Percentiles rank a stretch among this genome's conserved stretches.
Evolutionary conservation across 2,888 invertebrate species (phyloP).

Genomic region (Meiosimyza decipiens): DNA sequence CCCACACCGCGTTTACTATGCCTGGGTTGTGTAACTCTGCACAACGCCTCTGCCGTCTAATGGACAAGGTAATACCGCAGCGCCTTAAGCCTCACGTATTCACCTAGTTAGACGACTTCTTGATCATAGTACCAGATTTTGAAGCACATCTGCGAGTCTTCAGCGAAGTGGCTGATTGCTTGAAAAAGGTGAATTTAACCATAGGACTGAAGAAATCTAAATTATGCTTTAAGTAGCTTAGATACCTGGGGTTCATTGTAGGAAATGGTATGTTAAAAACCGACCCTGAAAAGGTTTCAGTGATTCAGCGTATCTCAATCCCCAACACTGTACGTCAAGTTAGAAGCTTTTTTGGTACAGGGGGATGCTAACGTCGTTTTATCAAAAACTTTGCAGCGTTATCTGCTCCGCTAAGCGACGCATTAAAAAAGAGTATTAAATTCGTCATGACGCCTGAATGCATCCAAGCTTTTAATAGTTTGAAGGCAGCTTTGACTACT

Average conservation of each 20-base stretch:
- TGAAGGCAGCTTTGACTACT: too few relatives aligned
- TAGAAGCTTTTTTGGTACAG: neutral
- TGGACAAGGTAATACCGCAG: neutral
- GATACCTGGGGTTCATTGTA: neutral
- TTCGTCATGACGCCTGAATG: too few relatives aligned
- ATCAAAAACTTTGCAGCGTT: neutral
- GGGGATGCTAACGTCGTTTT: constrained; percentile 5
- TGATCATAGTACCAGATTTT: neutral
- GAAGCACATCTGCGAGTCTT: constrained; percentile 1
- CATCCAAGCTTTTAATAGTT: too few relatives aligned
- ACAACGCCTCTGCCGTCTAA: neutral
- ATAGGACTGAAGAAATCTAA: neutral
- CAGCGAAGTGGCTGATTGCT: neutral
- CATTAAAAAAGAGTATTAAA: neutral
- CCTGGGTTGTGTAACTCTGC: neutral
- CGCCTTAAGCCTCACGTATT: neutral
- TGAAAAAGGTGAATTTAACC: constrained; percentile 7
- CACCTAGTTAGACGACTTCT: constrained; percentile 5
- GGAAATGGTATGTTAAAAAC: neutral
- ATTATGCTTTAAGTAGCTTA: neutral
- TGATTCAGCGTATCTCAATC: neutral
- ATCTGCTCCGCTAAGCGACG: constrained; percentile 8
- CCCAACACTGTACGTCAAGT: neutral
- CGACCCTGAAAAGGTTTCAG: too few relatives aligned
- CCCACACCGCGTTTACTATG: too few relatives aligned